These are phyloP conservation scores for Apotomis betuletana DNA, from an alignment of 2,888 invertebrate species.

Conservation along the genomic window DNA sequence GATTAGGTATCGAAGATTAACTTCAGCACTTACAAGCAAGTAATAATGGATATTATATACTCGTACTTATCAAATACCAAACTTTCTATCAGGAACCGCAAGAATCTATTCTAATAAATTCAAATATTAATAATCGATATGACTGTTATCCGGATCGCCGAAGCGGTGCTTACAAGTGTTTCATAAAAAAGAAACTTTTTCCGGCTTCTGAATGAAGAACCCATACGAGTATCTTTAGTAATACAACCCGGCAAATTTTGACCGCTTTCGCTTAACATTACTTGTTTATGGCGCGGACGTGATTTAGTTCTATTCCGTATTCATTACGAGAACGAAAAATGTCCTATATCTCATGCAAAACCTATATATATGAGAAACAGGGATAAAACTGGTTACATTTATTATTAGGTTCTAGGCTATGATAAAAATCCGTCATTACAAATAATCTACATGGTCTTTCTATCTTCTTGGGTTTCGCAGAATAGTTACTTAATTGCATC, in stretches of 20 bases:
- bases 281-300: slow-evolving; percentile 56
- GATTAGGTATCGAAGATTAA: slow-evolving; percentile 21
- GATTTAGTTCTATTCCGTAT: slow-evolving; percentile 48
- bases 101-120: slow-evolving; percentile 13
- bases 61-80: not conserved
- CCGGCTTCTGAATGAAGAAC: slow-evolving; percentile 28
- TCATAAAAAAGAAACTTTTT: slow-evolving; percentile 52
- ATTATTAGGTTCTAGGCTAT: too few relatives aligned
- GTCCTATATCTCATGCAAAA: too few relatives aligned
- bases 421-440: too few relatives aligned
- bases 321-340: too few relatives aligned
- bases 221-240: slow-evolving; percentile 39
- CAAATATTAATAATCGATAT: slow-evolving; percentile 47
- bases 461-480: too few relatives aligned
- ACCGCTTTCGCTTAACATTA: slow-evolving; percentile 51
- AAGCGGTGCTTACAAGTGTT: slow-evolving; percentile 47
- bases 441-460: too few relatives aligned
- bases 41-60: slow-evolving; percentile 2
- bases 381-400: too few relatives aligned
- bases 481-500: too few relatives aligned
- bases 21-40: slow-evolving; percentile 2
- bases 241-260: slow-evolving; percentile 57
- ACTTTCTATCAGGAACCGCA: not conserved
- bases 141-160: slow-evolving; percentile 55
- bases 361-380: too few relatives aligned